Evolutionary conservation across 1,140 invertebrate species (phyloP).

Genomic region (Gonatopus flavifemur): DNA sequence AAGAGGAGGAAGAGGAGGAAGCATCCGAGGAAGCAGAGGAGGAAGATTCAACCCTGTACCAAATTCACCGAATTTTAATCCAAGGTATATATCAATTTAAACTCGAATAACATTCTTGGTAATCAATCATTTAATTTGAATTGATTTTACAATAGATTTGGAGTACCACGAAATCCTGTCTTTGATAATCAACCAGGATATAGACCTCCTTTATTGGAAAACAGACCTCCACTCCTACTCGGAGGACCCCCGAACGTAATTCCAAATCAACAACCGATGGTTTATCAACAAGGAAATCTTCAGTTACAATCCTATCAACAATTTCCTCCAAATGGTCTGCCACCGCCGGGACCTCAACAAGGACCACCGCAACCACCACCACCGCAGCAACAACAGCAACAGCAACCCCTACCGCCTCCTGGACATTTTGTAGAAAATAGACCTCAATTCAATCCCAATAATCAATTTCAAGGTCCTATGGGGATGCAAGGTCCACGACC

Average conservation of each 20-base stretch:
- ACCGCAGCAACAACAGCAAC: too few relatives aligned
- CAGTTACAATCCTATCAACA: conserved; percentile 28
- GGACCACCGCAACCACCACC: conserved; percentile 24
- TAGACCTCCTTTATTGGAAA: conserved; percentile 42
- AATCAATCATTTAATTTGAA: not conserved
- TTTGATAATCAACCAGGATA: conserved; percentile 36
- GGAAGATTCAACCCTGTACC: conserved; percentile 33
- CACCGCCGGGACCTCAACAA: conserved; percentile 30
- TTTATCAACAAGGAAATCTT: conserved; percentile 30
- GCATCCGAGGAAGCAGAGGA: conserved; percentile 32
- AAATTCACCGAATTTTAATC: conserved; percentile 31
- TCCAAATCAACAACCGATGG: conserved; percentile 38
- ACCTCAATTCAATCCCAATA: conserved; percentile 25
- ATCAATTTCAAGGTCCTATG: conserved; percentile 30
- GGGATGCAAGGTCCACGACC: conserved; percentile 15
- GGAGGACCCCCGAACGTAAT: conserved; percentile 30
- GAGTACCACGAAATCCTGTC: conserved; percentile 3
- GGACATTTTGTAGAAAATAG: conserved; percentile 29
- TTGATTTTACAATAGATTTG: not conserved
- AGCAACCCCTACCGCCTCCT: not conserved
- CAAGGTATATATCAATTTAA: conserved; percentile 25
- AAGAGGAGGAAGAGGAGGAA: conserved; percentile 35
- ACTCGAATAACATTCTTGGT: not conserved
- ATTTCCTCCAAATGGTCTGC: conserved; percentile 18
- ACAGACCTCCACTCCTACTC: conserved; percentile 34